Evolutionary conservation across 2,113 vertebrate genomes (phyloP).

Genomic region (Platichthys flesus): DNA sequence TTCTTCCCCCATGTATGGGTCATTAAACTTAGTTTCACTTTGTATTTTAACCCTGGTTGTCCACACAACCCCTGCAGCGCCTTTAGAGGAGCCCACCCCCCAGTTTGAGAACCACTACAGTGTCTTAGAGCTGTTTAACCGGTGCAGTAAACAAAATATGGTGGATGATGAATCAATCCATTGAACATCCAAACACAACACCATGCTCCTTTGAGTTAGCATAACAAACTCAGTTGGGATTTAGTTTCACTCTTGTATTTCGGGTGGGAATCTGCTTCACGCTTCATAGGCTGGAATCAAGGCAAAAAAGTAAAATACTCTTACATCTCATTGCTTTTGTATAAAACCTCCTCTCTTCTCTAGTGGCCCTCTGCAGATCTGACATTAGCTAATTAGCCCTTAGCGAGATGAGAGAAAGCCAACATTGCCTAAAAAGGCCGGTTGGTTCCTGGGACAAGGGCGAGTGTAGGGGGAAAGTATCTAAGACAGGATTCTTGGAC

Average conservation of each 20-base stretch:
- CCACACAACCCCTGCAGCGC: not conserved
- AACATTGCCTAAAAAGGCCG: conserved; percentile 82
- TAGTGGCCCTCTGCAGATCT: conserved; percentile 35
- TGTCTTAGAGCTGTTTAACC: conserved; percentile 12
- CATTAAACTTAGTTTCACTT: too few relatives aligned
- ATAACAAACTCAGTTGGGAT: conserved; percentile 2
- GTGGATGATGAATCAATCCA: conserved; percentile 15
- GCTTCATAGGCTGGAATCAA: not conserved
- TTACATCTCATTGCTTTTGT: conserved; percentile 31
- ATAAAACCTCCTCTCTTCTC: conserved; percentile 27
- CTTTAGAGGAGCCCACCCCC: not conserved
- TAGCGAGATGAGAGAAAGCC: conserved; percentile 55
- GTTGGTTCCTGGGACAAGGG: conserved; percentile 46
- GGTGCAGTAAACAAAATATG: not conserved
- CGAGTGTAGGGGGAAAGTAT: conserved; percentile 35
- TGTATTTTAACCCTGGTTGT: too few relatives aligned
- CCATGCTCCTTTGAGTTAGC: not conserved
- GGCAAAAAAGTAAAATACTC: conserved; percentile 6
- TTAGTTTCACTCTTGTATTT: not conserved
- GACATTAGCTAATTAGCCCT: conserved; percentile 63
- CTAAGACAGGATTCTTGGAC: conserved; percentile 54
- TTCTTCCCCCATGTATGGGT: too few relatives aligned
- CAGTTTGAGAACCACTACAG: conserved; percentile 2
- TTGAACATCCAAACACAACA: not conserved
- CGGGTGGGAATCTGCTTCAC: not conserved